Percentiles rank a stretch among this genome's conserved stretches.
Evolutionary conservation across 2,113 vertebrate genomes (phyloP).

Genomic region (Forbesichthys agassizii): DNA sequence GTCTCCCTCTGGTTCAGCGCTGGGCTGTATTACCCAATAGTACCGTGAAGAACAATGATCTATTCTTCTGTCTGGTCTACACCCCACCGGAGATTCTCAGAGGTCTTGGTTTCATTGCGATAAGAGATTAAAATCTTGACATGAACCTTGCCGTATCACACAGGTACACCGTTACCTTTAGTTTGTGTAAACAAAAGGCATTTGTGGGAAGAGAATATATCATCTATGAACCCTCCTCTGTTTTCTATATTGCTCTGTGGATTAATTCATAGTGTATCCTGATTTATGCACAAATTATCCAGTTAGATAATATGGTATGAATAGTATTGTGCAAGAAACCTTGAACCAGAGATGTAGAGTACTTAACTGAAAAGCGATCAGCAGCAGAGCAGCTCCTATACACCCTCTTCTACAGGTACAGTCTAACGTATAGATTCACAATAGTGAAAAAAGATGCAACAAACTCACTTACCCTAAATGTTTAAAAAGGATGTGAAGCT

Average conservation of each 20-base stretch:
- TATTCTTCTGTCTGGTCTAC: conserved; percentile 31
- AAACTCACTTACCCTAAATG: not conserved
- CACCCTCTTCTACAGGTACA: not conserved
- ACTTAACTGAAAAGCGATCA: not conserved
- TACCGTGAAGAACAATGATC: conserved; percentile 24
- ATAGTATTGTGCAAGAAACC: not conserved
- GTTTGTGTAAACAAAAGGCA: not conserved
- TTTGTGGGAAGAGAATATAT: not conserved
- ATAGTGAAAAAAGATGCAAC: not conserved
- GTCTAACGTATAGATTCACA: not conserved
- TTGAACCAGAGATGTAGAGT: not conserved
- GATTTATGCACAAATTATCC: not conserved
- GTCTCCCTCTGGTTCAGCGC: not conserved
- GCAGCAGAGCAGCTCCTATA: not conserved
- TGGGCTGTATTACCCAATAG: not conserved
- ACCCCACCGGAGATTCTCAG: not conserved
- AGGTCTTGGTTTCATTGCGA: not conserved
- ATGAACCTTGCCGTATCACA: not conserved
- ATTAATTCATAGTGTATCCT: not conserved
- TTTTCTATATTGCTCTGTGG: not conserved
- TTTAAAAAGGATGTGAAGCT: conserved; percentile 12
- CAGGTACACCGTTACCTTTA: not conserved
- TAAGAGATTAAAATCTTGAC: not conserved
- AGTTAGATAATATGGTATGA: not conserved
- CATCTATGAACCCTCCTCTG: not conserved